Evolutionary conservation across 2,797 vertebrate species (phyloP).

Genomic region (Coendou prehensilis): DNA sequence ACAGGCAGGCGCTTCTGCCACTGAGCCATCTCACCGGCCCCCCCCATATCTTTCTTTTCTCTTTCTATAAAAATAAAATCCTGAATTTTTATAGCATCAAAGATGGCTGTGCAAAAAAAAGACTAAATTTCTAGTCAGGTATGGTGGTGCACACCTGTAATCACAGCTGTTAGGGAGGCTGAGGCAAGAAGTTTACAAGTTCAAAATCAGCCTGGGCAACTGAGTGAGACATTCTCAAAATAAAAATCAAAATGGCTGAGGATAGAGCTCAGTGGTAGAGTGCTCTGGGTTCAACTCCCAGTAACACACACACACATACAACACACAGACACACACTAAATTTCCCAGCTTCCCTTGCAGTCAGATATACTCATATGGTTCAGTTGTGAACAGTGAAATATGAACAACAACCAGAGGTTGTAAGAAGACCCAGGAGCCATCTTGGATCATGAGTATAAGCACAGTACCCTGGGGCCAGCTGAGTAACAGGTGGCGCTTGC

Average conservation of each 20-base stretch:
- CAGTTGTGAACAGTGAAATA: neutral
- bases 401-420: neutral
- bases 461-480: neutral
- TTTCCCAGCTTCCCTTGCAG: slow-evolving; percentile 53
- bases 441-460: neutral
- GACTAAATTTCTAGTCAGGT: neutral
- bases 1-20: too few relatives aligned
- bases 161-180: neutral
- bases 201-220: neutral
- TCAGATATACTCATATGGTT: neutral
- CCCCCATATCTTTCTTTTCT: neutral
- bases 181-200: neutral
- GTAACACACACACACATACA: neutral
- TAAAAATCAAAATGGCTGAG: neutral
- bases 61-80: neutral
- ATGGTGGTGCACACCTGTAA: neutral
- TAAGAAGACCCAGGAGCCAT: neutral
- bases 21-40: too few relatives aligned
- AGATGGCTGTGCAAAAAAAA: slow-evolving; percentile 1
- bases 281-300: neutral
- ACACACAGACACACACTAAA: neutral
- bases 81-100: neutral
- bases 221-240: neutral
- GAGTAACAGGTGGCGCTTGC: neutral
- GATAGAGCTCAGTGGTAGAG: neutral